Percentiles rank a stretch among this genome's conserved stretches.
These are phyloP conservation scores for Dasyprocta punctata DNA, from an alignment of 2,113 vertebrate species.

Conservation along the genomic window DNA sequence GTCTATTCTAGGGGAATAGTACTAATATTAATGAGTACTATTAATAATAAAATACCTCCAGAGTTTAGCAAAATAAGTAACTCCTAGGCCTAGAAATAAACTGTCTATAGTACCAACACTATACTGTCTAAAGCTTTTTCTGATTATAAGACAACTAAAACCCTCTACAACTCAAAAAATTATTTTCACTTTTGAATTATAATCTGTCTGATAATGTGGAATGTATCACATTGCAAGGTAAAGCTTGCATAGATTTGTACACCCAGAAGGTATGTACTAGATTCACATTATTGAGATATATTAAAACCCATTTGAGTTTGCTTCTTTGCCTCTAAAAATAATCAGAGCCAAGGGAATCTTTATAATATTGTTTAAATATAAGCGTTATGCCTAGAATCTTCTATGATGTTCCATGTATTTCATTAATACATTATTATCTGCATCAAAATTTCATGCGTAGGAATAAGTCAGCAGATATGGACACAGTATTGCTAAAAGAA, in stretches of 20 bases:
- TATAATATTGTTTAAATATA: background rate
- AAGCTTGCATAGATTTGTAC: background rate
- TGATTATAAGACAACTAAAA: slow-evolving; percentile 24
- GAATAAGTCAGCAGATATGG: background rate
- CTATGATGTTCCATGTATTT: background rate
- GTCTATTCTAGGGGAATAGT: background rate
- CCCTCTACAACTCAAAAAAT: background rate
- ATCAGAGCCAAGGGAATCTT: background rate
- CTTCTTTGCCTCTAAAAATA: background rate
- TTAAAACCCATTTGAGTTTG: background rate
- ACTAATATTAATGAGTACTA: background rate
- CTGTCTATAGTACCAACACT: background rate
- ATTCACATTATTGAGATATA: background rate
- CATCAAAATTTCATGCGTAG: background rate
- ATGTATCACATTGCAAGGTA: background rate
- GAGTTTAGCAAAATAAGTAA: background rate
- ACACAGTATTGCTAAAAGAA: background rate
- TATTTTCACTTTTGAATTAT: slow-evolving; percentile 27
- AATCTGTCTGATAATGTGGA: background rate
- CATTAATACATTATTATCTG: background rate
- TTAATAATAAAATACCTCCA: background rate
- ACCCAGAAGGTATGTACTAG: background rate
- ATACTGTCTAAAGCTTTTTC: background rate
- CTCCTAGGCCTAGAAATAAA: background rate
- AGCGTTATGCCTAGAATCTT: background rate